Base-by-base conservation (phyloP, 1,140 invertebrate genomes). In the Oncopodura yosiiana region DNA sequence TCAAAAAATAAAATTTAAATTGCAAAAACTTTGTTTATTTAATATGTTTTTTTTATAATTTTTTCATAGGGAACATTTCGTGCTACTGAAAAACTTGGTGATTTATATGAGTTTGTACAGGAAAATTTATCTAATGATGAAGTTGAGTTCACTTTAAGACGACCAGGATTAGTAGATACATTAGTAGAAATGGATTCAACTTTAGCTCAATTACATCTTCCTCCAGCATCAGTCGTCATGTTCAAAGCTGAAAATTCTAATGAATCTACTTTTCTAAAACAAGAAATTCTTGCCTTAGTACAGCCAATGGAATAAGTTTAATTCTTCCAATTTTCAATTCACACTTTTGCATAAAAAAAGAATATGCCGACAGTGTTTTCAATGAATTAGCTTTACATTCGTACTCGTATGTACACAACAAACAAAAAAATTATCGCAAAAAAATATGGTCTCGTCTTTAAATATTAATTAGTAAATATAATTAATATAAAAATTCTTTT, bases 341-440 rank as follows among this genome's bases (percentile, higher is more conserved):
- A 34, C n/a, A 8, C 32, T 34, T 34, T 34, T 34, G 8, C 32
- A n/a, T 34, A 8, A n/a, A 34, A 5, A 89, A 96, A 75, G 93
- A 93, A 0, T 97, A 96, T 66, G 92, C 88, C 6, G 91, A 96
- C 65, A 98, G 93, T 1, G 83, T n/a, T n/a, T n/a, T n/a, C n/a
- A n/a, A n/a, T n/a, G n/a, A n/a, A n/a, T n/a, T n/a, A n/a, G n/a
- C n/a, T n/a, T n/a, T n/a, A n/a, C n/a, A n/a, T n/a, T n/a, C n/a
- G n/a, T n/a, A n/a, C n/a, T n/a, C n/a, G n/a, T n/a, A n/a, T n/a
- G n/a, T n/a, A n/a, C n/a, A n/a, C n/a, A n/a, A n/a, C n/a, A n/a
- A n/a, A n/a, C n/a, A n/a, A n/a, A n/a, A n/a, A n/a, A n/a, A n/a
- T n/a, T n/a, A n/a, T n/a, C n/a, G n/a, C n/a, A n/a, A n/a, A n/a